Base-by-base conservation (phyloP, 1,140 invertebrate genomes). In the Drosophila littoralis region DNA sequence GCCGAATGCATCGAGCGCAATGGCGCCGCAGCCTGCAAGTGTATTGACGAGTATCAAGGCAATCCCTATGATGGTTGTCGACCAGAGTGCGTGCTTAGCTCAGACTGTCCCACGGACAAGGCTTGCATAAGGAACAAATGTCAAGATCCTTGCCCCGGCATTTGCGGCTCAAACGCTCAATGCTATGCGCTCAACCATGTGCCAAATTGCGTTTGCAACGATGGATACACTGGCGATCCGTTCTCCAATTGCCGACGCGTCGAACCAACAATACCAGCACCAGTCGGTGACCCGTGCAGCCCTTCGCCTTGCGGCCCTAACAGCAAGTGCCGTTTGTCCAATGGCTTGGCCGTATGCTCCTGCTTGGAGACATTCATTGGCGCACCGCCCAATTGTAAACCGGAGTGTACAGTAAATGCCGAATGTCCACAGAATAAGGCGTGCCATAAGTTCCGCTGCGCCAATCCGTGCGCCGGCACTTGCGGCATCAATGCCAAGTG, bases 301-400 rank as follows among this genome's bases (percentile, higher is more conserved):
- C 96, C 96, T 68, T 96, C 95, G 9, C 96, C 96, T 5, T 98
- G 97, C 92, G 97, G 97, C 52, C 94, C 96, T 1, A 96, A 96
- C 85, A 96, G 95, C 77, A 94, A 96, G 79, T 97, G 97, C 84
- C 93, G 95, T 15, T 93, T 95, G 57, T 95, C 95, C 12, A 93
- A 93, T 89, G 96, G 96, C 38, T 94, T 94, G 68, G 95, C 96
- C 1, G 94, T 95, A 1, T 98, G 97, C 78, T 96, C 96, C 10
- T 98, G 97, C 91, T 88, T 97, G 55, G 96, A 96, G 7, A 94
- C 94, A 45, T 96, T 95, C 77, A 93, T 92, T 75, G 95, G 95
- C 40, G 94, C 95, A 35, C 94, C 94, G 46, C 95, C 95, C 33
- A 94, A 95, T 76, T 96, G 95, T 90, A 94, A 94, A 61, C 95